Evolutionary conservation across 1,140 invertebrate genomes (phyloP), one percentile per base, ranked within the genome.

Genomic region (Lasioglossum baleicum): DNA sequence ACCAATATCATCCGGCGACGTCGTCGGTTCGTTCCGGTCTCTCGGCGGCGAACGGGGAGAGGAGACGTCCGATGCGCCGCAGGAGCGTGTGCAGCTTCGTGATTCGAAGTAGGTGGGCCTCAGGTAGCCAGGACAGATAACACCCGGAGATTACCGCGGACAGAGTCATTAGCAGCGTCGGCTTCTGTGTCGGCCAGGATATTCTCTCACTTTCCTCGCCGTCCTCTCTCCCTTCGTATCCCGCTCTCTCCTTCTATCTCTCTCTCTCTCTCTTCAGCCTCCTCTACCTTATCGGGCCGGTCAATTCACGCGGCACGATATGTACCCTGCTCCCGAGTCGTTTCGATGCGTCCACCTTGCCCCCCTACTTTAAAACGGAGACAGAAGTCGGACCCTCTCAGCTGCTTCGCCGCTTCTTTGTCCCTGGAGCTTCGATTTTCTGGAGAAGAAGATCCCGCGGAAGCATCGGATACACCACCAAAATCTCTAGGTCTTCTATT

Each of bases 81-180:
- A 75, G 83, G 80, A 84, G 87, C 83, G 84, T 85, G 83, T 85
- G 77, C 80, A 84, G 87, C 83, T 88, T 92, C 91, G 90, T 92
- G 90, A 92, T 92, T 93, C 92, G 86, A 92, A 91, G 92, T 93
- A 93, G 92, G 92, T 93, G 92, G 92, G 92, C 92, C 88, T 88
- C 92, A 92, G 92, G 91, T 93, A 93, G 92, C 91, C 83, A 88
- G 89, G 90, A 92, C 90, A 92, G 92, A 93, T 93, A 93, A 93
- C 92, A 92, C 91, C 91, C 88, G 82, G 88, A 93, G 92, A 93
- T 93, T 93, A 93, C 90, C 89, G 84, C 89, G 90, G 91, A 93
- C 92, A 93, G 91, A 93, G 92, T 93, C 92, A 93, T 93, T 93
- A 93, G 92, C 92, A 88, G 88, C 89, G 91, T 92, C 91, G 92